These are phyloP conservation scores for Nephrotoma guestfalica DNA, from an alignment of 2,888 invertebrate genomes.

Conservation along the genomic window DNA sequence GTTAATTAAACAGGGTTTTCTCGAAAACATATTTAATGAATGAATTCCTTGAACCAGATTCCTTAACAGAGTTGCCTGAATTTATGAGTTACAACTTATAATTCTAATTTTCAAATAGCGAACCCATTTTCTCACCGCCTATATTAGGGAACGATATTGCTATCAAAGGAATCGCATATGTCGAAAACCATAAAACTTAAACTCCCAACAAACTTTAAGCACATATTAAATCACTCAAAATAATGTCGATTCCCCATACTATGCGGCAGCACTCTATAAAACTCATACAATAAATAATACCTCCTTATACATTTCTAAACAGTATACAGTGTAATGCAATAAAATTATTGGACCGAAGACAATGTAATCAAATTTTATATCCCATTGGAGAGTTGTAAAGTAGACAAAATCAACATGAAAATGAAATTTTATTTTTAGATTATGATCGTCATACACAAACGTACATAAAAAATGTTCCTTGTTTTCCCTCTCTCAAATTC, in stretches of 20 bases:
- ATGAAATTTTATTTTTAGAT: background rate
- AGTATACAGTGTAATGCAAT: background rate
- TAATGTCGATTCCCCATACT: background rate
- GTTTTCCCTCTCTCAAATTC: background rate
- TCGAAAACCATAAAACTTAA: background rate
- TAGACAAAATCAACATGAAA: background rate
- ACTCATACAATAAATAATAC: background rate
- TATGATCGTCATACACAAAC: background rate
- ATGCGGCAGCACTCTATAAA: background rate
- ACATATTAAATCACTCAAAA: background rate
- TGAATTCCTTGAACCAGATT: too few relatives aligned
- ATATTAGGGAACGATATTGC: too few relatives aligned
- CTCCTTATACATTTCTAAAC: background rate
- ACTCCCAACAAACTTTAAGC: background rate
- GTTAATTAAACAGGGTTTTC: too few relatives aligned
- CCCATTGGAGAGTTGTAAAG: conserved; percentile 1
- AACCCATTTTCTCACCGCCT: too few relatives aligned
- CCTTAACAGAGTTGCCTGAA: too few relatives aligned
- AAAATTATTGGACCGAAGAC: background rate
- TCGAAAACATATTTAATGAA: too few relatives aligned
- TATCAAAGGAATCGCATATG: background rate
- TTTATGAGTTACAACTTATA: too few relatives aligned
- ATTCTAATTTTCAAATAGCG: too few relatives aligned
- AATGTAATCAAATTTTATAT: conserved; percentile 5
- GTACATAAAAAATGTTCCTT: background rate